Evolutionary conservation across 2,113 vertebrate species (phyloP), one percentile per base, ranked within the genome.

Genomic region (Mola mola): DNA sequence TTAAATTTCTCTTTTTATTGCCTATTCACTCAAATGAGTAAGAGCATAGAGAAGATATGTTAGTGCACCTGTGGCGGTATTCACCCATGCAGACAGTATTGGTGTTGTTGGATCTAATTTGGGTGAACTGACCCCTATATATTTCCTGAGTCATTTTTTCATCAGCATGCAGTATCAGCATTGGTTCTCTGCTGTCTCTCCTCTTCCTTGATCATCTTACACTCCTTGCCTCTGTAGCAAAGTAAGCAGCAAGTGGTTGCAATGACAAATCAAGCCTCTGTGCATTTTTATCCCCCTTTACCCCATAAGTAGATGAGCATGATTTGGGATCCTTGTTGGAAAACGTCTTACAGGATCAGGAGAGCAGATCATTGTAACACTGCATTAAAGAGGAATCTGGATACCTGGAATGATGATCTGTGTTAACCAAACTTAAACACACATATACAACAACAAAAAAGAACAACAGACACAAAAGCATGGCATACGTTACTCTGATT

Each of bases 311-410:
- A 51, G 36, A 55, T 44, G 56, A 84, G 80, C 76, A 84, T 84
- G 80, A 76, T 38, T 36, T n/a, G 38, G 66, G 31, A 37, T 17
- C 20, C 24, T 19, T 41, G 24, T 72, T 68, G 49, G 68, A 61
- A 64, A n/a, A 44, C 42, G 62, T 63, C 24, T 66, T 63, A 69
- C 73, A 61, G 65, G 47, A 56, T 40, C 66, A 75, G 61, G 51
- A 47, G 56, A 61, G 82, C 84, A 79, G 66, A 68, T 86, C 42
- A 3, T 49, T 82, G 60, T 78, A 64, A 80, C 72, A 71, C 59
- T 86, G 90, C 89, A 92, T 91, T 89, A 78, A 62, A 57, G 79
- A 63, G 19, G 59, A 75, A 70, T 66, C 33, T 63, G 76, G 59
- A 72, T 64, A 46, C 67, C 48, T 75, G 57, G 66, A 87, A 74